Evolutionary conservation across 2,113 vertebrate species (phyloP), one percentile per base, ranked within the genome.

Genomic region (Otocyon megalotis): DNA sequence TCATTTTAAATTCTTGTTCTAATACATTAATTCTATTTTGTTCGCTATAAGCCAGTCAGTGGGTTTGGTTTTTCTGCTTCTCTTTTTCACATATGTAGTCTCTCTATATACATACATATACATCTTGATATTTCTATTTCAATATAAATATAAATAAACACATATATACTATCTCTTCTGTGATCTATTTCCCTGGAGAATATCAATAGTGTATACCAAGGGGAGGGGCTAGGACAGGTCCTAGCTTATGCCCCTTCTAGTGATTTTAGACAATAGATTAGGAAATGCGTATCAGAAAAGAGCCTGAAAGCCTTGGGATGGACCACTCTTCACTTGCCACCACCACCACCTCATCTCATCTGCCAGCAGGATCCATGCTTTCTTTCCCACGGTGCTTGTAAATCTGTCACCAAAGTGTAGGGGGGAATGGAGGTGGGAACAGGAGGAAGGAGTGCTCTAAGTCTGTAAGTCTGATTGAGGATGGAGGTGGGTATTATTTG

Each of bases 371-470:
- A 87, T 65, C 56, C 24, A 26, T 15, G 22, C 28, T 63, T 24
- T 83, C 88, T 67, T 79, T 82, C 80, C 19, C 32, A 48, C 56
- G 48, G 9, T 32, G 7, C 24, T 72, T 32, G 2, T 82, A 50
- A 82, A 82, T 26, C 63, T 88, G 60, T 54, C 17, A 85, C 24
- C 22, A n/a, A n/a, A 20, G 28, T 69, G 6, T 53, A 43, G 12
- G 11, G 2, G 1, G 3, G 32, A 14, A 8, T 1, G 14, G 8
- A 0, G 5, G 11, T 0, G 28, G 13, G n/a, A 74, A 30, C 8
- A 76, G 24, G 6, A 53, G 8, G 32, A 82, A 2, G 35, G 35
- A 86, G 87, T 12, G 1, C 12, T 80, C 60, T 13, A 37, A 62
- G 12, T 58, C 92, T 74, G 1, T 12, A 80, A 48, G 16, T 65